phyloP scores from a whole-genome alignment of 2,888 invertebrate species.

The Arge pagana region DNA sequence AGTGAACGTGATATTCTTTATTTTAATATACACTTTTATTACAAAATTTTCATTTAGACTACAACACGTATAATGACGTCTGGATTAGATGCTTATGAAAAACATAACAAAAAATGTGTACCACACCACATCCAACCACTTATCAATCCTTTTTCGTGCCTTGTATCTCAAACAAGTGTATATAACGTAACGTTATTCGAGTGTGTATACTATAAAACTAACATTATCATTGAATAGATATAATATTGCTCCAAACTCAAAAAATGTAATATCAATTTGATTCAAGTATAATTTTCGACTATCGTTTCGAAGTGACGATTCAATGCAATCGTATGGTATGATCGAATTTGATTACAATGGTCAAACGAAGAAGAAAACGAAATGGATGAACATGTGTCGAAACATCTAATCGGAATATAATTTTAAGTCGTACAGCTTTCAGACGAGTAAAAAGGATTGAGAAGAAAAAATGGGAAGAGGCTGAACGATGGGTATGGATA shows the following conservation, averaged over 20 bases:
- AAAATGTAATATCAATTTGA: conserved; percentile 36
- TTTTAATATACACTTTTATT: conserved; percentile 57
- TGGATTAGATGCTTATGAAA: conserved; percentile 56
- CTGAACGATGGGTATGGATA: too few species aligned
- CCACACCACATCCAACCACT: conserved; percentile 35
- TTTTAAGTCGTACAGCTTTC: conserved; percentile 37
- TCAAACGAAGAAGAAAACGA: conserved; percentile 14
- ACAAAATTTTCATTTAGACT: conserved; percentile 57
- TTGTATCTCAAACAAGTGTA: too few species aligned
- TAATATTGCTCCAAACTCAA: conserved; percentile 4
- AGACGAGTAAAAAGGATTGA: too few species aligned
- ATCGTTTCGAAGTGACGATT: too few species aligned
- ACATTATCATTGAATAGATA: neutral
- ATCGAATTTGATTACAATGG: too few species aligned
- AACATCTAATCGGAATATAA: conserved; percentile 55
- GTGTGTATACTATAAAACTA: too few species aligned
- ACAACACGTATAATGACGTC: conserved; percentile 58
- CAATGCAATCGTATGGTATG: too few species aligned
- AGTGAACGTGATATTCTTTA: conserved; percentile 14
- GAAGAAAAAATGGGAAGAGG: too few species aligned
- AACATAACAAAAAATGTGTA: conserved; percentile 45
- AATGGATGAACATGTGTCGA: conserved; percentile 31
- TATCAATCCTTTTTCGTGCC: too few species aligned
- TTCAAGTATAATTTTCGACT: conserved; percentile 44
- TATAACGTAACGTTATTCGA: too few species aligned